These are phyloP conservation scores for Mus musculus DNA, from an alignment of 2,113 vertebrate genomes.

Conservation along the genomic window DNA sequence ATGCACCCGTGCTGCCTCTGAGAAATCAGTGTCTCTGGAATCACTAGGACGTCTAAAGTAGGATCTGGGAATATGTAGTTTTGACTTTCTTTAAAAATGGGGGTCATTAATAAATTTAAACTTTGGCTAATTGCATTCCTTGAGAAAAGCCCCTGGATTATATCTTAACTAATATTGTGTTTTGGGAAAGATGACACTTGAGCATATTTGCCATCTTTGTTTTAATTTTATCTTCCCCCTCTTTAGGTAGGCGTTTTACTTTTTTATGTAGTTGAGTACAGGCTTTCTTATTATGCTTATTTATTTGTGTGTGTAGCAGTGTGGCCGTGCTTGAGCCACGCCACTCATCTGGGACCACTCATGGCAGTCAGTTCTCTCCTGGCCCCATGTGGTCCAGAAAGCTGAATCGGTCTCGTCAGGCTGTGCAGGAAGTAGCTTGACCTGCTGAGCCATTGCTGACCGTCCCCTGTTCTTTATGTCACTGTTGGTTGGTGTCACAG, in stretches of 20 bases:
- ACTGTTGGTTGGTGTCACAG: background rate
- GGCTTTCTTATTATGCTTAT: background rate
- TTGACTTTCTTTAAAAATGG: background rate
- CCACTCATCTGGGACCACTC: background rate
- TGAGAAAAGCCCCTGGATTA: background rate
- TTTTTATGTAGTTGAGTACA: slow-evolving; percentile 5
- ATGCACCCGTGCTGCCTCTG: background rate
- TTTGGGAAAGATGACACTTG: background rate
- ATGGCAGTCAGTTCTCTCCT: background rate
- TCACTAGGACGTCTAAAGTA: background rate
- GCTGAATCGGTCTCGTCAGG: background rate
- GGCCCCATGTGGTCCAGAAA: background rate
- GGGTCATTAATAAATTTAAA: background rate
- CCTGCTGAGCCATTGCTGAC: background rate
- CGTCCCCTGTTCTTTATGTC: background rate
- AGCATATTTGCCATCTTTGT: background rate
- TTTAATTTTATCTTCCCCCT: slow-evolving; percentile 17
- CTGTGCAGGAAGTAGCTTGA: background rate
- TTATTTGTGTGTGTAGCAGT: background rate
- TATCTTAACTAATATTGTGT: background rate
- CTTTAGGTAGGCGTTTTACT: slow-evolving; percentile 21
- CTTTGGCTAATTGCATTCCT: background rate
- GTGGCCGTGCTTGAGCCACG: background rate
- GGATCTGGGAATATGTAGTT: background rate
- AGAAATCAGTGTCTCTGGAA: background rate